A percentile compares a stretch with the other conserved stretches of the same genome.
These are phyloP conservation scores for Daktulosphaira vitifoliae DNA, from an alignment of 1,140 invertebrate genomes.

Conservation along the genomic window DNA sequence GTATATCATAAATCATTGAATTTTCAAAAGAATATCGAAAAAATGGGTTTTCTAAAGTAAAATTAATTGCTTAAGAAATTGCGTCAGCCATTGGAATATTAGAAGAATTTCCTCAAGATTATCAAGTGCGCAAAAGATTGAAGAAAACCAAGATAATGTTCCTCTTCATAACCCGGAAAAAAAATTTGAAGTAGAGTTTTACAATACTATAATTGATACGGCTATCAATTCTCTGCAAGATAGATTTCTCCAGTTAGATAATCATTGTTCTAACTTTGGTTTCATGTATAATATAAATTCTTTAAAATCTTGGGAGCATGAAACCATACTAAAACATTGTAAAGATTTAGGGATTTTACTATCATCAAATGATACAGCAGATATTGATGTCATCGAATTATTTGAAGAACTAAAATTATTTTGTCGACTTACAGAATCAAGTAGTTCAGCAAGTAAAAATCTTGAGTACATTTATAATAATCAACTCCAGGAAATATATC, in stretches of 20 bases:
- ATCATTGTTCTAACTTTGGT: not conserved
- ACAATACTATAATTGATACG: not conserved
- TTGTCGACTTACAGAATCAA: not conserved
- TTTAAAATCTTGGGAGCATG: not conserved
- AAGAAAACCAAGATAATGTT: no score
- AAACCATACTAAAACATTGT: not conserved
- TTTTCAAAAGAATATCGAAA: no score
- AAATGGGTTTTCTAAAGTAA: not conserved
- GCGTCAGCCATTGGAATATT: no score
- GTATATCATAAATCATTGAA: no score
- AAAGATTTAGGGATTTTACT: not conserved
- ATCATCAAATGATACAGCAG: not conserved
- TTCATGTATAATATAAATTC: not conserved
- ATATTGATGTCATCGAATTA: not conserved
- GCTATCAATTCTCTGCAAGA: not conserved
- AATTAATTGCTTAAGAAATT: no score
- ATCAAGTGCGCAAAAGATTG: no score
- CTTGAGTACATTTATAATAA: not conserved
- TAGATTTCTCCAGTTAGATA: not conserved
- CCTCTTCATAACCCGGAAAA: no score
- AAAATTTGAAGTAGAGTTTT: not conserved
- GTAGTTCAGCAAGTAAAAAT: not conserved
- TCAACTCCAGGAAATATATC: no score
- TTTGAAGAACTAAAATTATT: not conserved
- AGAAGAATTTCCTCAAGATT: no score